A percentile compares a stretch with the other conserved stretches of the same genome.
Evolutionary conservation across 2,113 vertebrate species (phyloP).

Genomic region (Cottus gobio): DNA sequence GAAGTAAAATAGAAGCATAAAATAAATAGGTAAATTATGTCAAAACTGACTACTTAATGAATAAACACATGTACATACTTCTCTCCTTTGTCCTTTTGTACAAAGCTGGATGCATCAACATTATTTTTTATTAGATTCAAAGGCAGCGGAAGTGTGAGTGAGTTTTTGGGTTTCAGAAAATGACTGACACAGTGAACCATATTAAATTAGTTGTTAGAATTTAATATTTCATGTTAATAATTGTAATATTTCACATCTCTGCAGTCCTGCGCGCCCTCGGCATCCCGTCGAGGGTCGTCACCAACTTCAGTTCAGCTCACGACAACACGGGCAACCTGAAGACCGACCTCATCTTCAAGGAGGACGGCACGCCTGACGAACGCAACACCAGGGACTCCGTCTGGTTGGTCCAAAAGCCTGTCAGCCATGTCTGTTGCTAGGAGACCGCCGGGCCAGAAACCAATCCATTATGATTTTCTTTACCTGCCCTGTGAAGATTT

Average conservation of each 20-base stretch:
- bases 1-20: too few species aligned
- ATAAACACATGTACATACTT: too few species aligned
- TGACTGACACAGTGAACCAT: not conserved
- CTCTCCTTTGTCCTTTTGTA: too few species aligned
- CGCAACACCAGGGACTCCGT: conserved; percentile 88
- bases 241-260: not conserved
- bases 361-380: conserved; percentile 80
- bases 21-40: too few species aligned
- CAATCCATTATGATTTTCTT: not conserved
- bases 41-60: too few species aligned
- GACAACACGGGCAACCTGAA: conserved; percentile 91
- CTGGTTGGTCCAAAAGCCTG: conserved; percentile 70
- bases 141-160: not conserved
- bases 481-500: not conserved
- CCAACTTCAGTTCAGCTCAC: conserved; percentile 92
- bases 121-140: not conserved
- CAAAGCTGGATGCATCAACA: too few species aligned
- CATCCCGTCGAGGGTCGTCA: conserved; percentile 89
- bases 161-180: not conserved
- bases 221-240: not conserved
- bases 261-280: conserved; percentile 93
- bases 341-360: conserved; percentile 86
- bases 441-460: not conserved
- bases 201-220: not conserved
- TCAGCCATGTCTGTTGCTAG: not conserved